phyloP scores from a whole-genome alignment of 2,113 vertebrate genomes.

The Rostratula benghalensis region DNA sequence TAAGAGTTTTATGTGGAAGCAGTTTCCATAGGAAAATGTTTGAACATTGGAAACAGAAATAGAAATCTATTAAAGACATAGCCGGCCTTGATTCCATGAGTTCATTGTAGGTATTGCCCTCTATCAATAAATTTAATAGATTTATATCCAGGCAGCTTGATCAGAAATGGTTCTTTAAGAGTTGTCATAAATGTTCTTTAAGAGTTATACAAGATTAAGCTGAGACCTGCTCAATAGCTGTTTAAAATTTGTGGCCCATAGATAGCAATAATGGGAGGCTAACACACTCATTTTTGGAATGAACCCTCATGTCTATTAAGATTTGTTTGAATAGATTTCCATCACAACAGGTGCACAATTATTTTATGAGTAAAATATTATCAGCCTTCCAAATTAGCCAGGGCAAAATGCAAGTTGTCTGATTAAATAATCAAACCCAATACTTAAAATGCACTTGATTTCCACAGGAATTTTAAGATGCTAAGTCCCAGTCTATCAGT shows the following conservation, averaged over 20 bases:
- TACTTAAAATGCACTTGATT: constrained; percentile 84
- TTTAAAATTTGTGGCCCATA: constrained; percentile 49
- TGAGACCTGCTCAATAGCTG: not conserved
- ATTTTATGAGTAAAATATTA: constrained; percentile 87
- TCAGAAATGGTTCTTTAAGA: not conserved
- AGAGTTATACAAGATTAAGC: not conserved
- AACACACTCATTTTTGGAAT: constrained; percentile 57
- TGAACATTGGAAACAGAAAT: constrained; percentile 1
- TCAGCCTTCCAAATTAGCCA: constrained; percentile 82
- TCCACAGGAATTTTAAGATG: constrained; percentile 80
- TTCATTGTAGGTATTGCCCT: not conserved
- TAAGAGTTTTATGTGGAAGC: not conserved
- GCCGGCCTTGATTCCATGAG: not conserved
- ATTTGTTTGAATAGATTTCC: constrained; percentile 80
- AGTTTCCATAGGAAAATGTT: constrained; percentile 17
- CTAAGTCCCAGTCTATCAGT: constrained; percentile 69
- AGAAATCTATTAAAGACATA: not conserved
- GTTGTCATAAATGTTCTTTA: constrained; percentile 9
- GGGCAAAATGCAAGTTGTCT: constrained; percentile 83
- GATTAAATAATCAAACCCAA: constrained; percentile 85
- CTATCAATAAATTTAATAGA: not conserved
- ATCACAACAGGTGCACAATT: constrained; percentile 86
- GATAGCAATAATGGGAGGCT: constrained; percentile 52
- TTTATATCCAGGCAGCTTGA: not conserved
- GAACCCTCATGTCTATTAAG: constrained; percentile 71